These are phyloP conservation scores for Lagria hirta DNA, from an alignment of 2,888 invertebrate species.

Conservation along the genomic window DNA sequence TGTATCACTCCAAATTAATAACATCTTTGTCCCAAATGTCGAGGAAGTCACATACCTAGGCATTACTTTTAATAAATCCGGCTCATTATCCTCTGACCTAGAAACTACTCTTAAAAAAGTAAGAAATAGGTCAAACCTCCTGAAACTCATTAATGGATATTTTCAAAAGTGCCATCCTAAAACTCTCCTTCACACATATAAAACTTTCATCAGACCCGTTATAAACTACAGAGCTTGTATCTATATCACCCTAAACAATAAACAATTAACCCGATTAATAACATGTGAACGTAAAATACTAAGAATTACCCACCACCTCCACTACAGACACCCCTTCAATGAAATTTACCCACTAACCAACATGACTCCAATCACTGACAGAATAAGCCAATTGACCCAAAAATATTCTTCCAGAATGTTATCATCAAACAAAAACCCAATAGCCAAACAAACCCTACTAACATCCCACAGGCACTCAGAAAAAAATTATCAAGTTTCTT, in stretches of 20 bases:
- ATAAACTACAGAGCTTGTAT: slow-evolving; percentile 3
- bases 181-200: slow-evolving; percentile 3
- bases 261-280: not conserved
- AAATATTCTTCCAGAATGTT: no score
- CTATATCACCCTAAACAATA: not conserved
- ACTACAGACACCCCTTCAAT: not conserved
- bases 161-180: slow-evolving; percentile 1
- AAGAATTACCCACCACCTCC: not conserved
- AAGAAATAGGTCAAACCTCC: slow-evolving; percentile 1
- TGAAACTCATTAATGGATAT: not conserved
- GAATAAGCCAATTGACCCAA: no score
- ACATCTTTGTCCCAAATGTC: slow-evolving; percentile 7
- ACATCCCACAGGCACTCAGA: no score
- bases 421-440: no score
- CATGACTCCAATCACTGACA: no score
- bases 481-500: no score
- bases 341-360: not conserved
- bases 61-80: slow-evolving; percentile 12
- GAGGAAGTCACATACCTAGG: slow-evolving; percentile 19
- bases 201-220: slow-evolving; percentile 3
- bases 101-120: slow-evolving; percentile 3
- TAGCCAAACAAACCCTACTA: no score
- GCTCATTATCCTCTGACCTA: no score
- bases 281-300: slow-evolving; percentile 3
- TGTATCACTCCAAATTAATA: not conserved